Base-by-base conservation (phyloP, 2,797 vertebrate genomes). In the Pachyuromys duprasi region DNA sequence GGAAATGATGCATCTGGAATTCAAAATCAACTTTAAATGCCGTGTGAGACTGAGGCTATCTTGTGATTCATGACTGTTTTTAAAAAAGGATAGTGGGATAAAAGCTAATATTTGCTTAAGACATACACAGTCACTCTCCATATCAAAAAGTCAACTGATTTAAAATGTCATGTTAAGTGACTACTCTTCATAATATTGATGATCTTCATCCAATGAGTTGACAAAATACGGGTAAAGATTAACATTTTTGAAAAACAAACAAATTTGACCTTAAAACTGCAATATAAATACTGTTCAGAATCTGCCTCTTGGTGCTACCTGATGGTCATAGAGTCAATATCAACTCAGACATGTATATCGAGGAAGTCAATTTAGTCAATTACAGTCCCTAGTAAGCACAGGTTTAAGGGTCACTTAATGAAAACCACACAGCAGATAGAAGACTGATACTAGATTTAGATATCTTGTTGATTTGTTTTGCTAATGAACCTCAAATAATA, bases 311-410 rank as follows among this genome's bases (percentile, higher is more conserved):
- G 63, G 3, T 0, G 14, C 22, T 28, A n/a, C 22, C 5, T 24
- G 0, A 60, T 17, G 6, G 1, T 74, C 20, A 74, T 5, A 2
- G 7, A 39, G 70, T 81, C n/a, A 86, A 11, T 5, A 22, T 57
- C 14, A 42, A 20, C n/a, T 57, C 8, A 31, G 14, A n/a, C 8
- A 2, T 33, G 1, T 8, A 39, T 75, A 20, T 45, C 1, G 1
- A 70, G 31, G 1, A 31, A 4, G 3, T 13, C 39, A 93, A 0
- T 5, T 42, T 62, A 0, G 3, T 5, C 2, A 3, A 60, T 26
- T 79, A 20, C 7, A 60, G 55, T n/a, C n/a, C n/a, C n/a, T n/a
- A n/a, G n/a, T n/a, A n/a, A n/a, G n/a, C n/a, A 87, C 3, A 67
- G 42, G 0, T 70, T 11, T 1, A 8, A 28, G 2, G 78, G 9